Evolutionary conservation across 2,888 invertebrate genomes (phyloP), one percentile per base, ranked within the genome.

Genomic region (Netelia virgata): DNA sequence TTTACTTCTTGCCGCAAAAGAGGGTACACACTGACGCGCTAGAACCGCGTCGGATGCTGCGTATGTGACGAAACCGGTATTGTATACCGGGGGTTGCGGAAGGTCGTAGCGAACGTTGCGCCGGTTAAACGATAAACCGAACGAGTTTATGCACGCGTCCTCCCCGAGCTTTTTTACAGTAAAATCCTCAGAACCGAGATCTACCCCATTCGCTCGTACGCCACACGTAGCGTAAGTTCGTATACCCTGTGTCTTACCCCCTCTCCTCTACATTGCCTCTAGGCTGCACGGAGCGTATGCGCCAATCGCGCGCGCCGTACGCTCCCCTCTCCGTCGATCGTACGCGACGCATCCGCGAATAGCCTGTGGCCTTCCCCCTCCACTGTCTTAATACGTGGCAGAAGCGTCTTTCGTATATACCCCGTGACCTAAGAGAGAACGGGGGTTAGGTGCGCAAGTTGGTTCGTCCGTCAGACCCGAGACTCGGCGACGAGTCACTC

Each of bases 401-500:
- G 6, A 36, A 36, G 36, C 18, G 10, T 36, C 16, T 47, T 41
- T n/a, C 64, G 28, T 53, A 10, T 69, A 16, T 41, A 43, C 70
- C 41, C 59, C 53, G 20, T 11, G 16, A 76, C 53, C 59, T 47
- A 36, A 6, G 73, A 16, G 64, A 63, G 11, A 43, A 73, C 11
- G 55, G 50, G 73, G 28, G 16, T n/a, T 18, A 55, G 18, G 9
- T 8, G 57, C 18, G 57, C 72, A 43, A 53, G 43, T 78, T 74
- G 18, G 70, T 74, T 77, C 53, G 75, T 63, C 61, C 57, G 55
- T 73, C 80, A 47, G 28, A 61, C 50, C 55, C 9, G 41, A 47
- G 63, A 74, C 50, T 68, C 16, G 43, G 36, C 20, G 43, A 80
- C 80, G 68, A 84, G 83, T 84, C 76, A 84, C 83, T 84, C 83